These are phyloP conservation scores for Volucella zonaria DNA, from an alignment of 2,888 invertebrate genomes.

Conservation along the genomic window DNA sequence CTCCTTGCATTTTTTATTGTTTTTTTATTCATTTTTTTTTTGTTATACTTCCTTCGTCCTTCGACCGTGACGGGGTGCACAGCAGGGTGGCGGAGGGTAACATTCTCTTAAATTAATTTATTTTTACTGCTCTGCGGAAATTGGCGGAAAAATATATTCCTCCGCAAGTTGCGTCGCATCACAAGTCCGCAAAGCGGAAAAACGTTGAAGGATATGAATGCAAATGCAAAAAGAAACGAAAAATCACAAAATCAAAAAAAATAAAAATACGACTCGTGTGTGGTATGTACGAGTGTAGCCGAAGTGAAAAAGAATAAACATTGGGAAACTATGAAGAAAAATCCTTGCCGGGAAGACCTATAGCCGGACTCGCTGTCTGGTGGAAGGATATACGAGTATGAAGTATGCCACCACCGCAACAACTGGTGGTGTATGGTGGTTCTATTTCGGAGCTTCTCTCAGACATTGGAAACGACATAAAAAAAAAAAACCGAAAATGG, in stretches of 20 bases:
- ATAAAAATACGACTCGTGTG: slow-evolving; percentile 25
- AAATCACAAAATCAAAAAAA: slow-evolving; percentile 29
- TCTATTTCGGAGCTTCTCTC: slow-evolving; percentile 9
- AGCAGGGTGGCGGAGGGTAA: background rate
- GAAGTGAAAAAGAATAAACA: slow-evolving; percentile 41
- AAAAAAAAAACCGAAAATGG: slow-evolving; percentile 1
- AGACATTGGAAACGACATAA: background rate
- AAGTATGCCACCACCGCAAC: slow-evolving; percentile 5
- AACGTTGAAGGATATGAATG: slow-evolving; percentile 60
- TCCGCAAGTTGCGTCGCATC: slow-evolving; percentile 67
- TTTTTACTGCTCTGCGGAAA: slow-evolving; percentile 74
- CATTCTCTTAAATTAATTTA: slow-evolving; percentile 69
- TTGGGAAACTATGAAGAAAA: slow-evolving; percentile 55
- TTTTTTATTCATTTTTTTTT: slow-evolving; percentile 34
- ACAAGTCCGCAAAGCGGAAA: slow-evolving; percentile 71
- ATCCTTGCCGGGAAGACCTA: slow-evolving; percentile 41
- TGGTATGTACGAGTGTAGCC: background rate
- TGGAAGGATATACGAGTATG: too few relatives aligned
- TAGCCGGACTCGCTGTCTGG: slow-evolving; percentile 32
- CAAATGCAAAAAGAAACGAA: slow-evolving; percentile 30
- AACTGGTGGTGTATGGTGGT: slow-evolving; percentile 6
- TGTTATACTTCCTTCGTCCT: slow-evolving; percentile 46
- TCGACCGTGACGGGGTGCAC: too few relatives aligned
- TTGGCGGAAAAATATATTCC: slow-evolving; percentile 68
- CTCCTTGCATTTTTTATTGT: slow-evolving; percentile 66